Evolutionary conservation across 2,797 vertebrate species (phyloP), one percentile per base, ranked within the genome.

Genomic region (Propithecus perrieri): DNA sequence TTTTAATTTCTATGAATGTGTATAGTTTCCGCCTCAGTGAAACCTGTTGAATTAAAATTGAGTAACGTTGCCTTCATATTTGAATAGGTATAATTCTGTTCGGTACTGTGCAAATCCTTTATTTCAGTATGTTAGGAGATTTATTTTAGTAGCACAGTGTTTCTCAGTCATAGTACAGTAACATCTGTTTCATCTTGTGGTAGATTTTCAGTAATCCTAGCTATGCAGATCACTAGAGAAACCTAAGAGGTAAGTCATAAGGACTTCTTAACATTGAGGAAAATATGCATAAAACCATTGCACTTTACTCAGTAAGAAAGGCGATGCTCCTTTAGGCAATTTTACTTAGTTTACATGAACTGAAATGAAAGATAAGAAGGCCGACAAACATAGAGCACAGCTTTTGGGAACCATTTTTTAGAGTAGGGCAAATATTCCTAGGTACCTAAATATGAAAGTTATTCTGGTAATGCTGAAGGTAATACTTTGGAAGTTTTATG

Each of bases 211-310:
- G 18, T 43, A 88, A 2, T 33, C 57, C 33, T 79, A 91, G 18
- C 15, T 57, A 5, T 85, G 78, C 24, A 71, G 67, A 57, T 87
- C 28, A 38, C 33, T 59, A 75, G 28, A 67, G 72, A 95, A 87
- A 95, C 14, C 11, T 67, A 63, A 57, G 22, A 38, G 26, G 11
- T 65, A 46, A 85, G 18, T 96, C 33, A 35, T 61, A 75, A 87
- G 15, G 15, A 71, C 13, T 4, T 86, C 38, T 38, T 95, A 76
- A 61, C 48, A 33, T 30, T 69, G 26, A 88, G 48, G 76, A 90
- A 94, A 92, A 67, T 89, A 87, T 35, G 86, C 63, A 84, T 65
- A 81, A 87, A 97, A 69, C 53, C 30, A 33, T 33, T 92, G 11
- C 22, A 61, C 76, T 89, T 80, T 75, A 74, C 59, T 86, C 35